phyloP scores from a whole-genome alignment of 2,113 vertebrate species.

The Jacana jacana region DNA sequence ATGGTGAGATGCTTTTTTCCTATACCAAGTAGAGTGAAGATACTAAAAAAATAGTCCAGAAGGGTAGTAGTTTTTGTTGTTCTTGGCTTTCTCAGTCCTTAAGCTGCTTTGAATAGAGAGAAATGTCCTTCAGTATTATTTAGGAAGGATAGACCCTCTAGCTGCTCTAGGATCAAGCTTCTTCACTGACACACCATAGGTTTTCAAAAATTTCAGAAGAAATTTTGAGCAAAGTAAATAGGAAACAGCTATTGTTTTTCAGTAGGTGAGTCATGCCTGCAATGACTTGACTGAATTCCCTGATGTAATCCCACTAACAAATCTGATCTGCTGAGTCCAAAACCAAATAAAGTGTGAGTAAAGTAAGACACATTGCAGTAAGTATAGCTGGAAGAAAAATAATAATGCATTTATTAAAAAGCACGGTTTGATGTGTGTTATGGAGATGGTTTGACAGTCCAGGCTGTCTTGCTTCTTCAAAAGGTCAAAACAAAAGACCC shows the following conservation, averaged over 20 bases:
- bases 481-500: background rate
- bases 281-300: slow-evolving; percentile 1
- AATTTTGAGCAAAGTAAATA: background rate
- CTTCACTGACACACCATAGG: background rate
- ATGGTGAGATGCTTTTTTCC: slow-evolving; percentile 77
- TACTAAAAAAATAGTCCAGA: background rate
- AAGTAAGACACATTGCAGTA: background rate
- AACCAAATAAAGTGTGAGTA: slow-evolving; percentile 1
- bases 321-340: background rate
- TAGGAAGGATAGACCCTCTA: background rate
- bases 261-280: background rate
- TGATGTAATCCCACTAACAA: slow-evolving; percentile 51
- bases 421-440: background rate
- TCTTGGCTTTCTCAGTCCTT: background rate
- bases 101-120: background rate
- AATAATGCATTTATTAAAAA: slow-evolving; percentile 20
- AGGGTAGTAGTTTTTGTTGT: background rate
- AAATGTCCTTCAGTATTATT: background rate
- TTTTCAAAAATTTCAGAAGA: background rate
- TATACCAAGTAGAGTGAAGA: background rate
- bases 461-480: background rate
- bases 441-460: background rate
- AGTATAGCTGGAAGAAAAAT: slow-evolving; percentile 8
- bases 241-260: background rate
- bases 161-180: background rate